Conservation (phyloP, 92 coral and sea anemone genomes). For the Porites evermanni region DNA sequence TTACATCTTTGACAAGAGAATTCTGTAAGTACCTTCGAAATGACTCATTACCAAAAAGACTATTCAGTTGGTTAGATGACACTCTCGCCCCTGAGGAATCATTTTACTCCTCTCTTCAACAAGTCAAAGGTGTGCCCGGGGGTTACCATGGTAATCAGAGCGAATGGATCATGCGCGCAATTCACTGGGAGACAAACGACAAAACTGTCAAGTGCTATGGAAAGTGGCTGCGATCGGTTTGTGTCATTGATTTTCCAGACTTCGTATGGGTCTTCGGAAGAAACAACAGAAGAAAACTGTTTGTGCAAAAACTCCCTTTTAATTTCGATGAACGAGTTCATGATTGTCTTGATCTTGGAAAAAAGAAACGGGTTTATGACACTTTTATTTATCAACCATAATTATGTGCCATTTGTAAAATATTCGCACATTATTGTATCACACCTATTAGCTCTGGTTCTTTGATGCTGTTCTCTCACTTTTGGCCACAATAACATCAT, state of each 20-base stretch:
- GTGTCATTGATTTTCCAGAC: slow-evolving; percentile 35
- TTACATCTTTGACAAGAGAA: slow-evolving; percentile 3
- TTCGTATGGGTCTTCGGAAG: slow-evolving; percentile 24
- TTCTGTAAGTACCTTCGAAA: slow-evolving; percentile 4
- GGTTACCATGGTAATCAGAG: background rate
- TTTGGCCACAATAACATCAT: too few relatives aligned
- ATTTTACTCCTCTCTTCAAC: slow-evolving; percentile 23
- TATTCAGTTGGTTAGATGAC: slow-evolving; percentile 7
- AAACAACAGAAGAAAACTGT: slow-evolving; percentile 8
- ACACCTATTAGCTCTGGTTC: too few relatives aligned
- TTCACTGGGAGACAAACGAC: background rate
- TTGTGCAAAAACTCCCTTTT: slow-evolving; percentile 39
- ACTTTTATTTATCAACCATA: background rate
- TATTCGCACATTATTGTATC: too few relatives aligned
- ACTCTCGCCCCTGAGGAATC: slow-evolving; percentile 14
- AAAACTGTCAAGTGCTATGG: slow-evolving; percentile 10
- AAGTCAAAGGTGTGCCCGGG: slow-evolving; percentile 16
- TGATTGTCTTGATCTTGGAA: slow-evolving; percentile 11
- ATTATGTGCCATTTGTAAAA: background rate
- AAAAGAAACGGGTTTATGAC: background rate
- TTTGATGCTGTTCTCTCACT: too few relatives aligned
- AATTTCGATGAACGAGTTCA: background rate
- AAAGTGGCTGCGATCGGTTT: slow-evolving; percentile 15
- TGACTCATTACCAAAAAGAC: background rate
- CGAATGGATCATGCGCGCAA: slow-evolving; percentile 24